Evolutionary conservation across 2,888 invertebrate genomes (phyloP), one percentile per base, ranked within the genome.

Genomic region (Apamea monoglypha): DNA sequence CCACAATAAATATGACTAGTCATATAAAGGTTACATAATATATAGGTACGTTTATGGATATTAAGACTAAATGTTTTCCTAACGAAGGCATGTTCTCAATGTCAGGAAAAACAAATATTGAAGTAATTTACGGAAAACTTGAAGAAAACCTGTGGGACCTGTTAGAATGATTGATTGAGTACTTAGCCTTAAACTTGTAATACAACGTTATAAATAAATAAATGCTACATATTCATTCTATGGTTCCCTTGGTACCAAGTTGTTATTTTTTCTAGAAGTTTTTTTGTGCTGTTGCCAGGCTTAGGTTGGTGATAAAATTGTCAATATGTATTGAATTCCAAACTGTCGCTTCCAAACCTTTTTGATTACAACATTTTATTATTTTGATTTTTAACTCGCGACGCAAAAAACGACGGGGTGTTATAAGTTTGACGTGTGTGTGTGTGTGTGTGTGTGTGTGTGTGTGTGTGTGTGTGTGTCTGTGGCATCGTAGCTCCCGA

Each of bases 131-230:
- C 63, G 80, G 61, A 63, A 80, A 83, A 83, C 75, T 83, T 72
- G 75, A 69, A 32, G 63, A 53, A 66, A 79, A 36, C 83, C 83
- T 76, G 59, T 61, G 83, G 83, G 83, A 80, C 80, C 80, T 70
- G 83, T 83, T 83, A 76, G 59, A 80, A 70, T 83, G 83, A 83
- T 83, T 83, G 83, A 83, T 83, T 80, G 83, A 83, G 64, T 83
- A 83, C 83, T 83, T 83, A 83, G 64, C 64, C 69, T 61, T 59
- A 83, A 83, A 83, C 59, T 80, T 83, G 61, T 75, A 40, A 76
- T 61, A 70, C 32, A 73, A 64, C 16, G 29, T 32, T 32, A 61
- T 66, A 73, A 69, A 79, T 81, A 78, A 78, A 78, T 73, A 80
- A 72, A 77, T 75, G 44, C n/a, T 64, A 59, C 40, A 36, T 25